Percentiles rank a stretch among this genome's conserved stretches.
Evolutionary conservation across 53 echinoderm and acorn worm genomes (phyloP).

Genomic region (Mesocentrotus franciscanus): DNA sequence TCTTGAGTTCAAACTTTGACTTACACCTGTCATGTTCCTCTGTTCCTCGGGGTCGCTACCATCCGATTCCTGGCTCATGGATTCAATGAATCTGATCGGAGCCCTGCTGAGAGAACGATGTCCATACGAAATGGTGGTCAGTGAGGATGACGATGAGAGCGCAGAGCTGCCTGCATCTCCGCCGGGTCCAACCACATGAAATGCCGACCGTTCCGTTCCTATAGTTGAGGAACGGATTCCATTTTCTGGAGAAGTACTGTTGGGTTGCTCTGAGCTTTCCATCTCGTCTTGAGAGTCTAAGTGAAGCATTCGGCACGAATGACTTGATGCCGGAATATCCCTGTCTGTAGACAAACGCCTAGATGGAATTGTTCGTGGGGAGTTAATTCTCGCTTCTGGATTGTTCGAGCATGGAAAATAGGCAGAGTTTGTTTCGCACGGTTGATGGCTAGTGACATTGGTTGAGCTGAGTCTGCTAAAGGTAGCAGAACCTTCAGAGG

Average conservation of each 20-base stretch:
- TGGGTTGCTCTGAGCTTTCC: not conserved
- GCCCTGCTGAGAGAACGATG: constrained; percentile 16
- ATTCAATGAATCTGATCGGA: constrained; percentile 3
- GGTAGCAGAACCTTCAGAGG: not conserved
- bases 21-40: constrained; percentile 31
- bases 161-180: constrained; percentile 39
- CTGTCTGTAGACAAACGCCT: not conserved
- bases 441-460: not conserved
- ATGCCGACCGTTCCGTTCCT: not conserved
- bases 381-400: not conserved
- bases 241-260: not conserved
- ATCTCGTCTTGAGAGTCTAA: constrained; percentile 2
- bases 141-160: not conserved
- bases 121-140: not conserved
- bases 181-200: constrained; percentile 47
- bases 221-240: not conserved
- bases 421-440: not conserved
- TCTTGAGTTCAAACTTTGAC: constrained; percentile 18
- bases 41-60: constrained; percentile 29
- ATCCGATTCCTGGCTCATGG: constrained; percentile 34
- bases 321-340: constrained; percentile 16
- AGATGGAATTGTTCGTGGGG: not conserved
- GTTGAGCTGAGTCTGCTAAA: not conserved
- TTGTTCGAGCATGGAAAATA: not conserved
- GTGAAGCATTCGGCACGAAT: not conserved